Evolutionary conservation across 2,888 invertebrate genomes (phyloP), one percentile per base, ranked within the genome.

Genomic region (Xestobium rufovillosum): DNA sequence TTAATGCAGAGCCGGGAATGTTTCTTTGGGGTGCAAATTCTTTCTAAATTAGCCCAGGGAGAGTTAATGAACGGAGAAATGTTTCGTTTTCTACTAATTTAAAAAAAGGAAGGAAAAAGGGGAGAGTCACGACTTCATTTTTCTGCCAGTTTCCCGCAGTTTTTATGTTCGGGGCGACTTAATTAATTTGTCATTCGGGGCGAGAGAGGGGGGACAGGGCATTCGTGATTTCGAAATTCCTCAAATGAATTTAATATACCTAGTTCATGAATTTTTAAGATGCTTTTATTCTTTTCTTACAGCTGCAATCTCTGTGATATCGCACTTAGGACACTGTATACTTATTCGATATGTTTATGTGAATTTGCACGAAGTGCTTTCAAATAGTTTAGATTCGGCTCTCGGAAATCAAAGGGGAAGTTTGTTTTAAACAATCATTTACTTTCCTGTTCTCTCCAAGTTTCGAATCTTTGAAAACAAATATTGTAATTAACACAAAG

Each of bases 41-140:
- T 58, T 61, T 58, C 59, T 60, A 65, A 66, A 66, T 65, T 66
- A 65, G 65, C 59, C 60, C 59, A 51, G 63, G 59, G 63, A 61
- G 64, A 61, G 61, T 66, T 66, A 66, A 66, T 66, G 66, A 66
- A 65, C 57, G 60, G 55, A 61, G 65, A 65, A 66, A 66, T 63
- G 66, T 65, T 64, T 61, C 65, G 62, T 65, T 66, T 63, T 61
- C 61, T 63, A 59, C 63, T 64, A 64, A 65, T 65, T 65, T 65
- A 63, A 63, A 60, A 56, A 58, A 53, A 51, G 53, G 55, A 60
- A 56, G 50, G 54, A 58, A 56, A 56, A 54, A 45, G 46, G 47
- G 51, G 44, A 51, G 54, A 49, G 51, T 57, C 56, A 52, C 53
- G 59, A 60, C 60, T 61, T 61, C 56, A 61, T 61, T 61, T 61